phyloP scores from a whole-genome alignment of 2,888 invertebrate species.

The Chymomyza caudatula region DNA sequence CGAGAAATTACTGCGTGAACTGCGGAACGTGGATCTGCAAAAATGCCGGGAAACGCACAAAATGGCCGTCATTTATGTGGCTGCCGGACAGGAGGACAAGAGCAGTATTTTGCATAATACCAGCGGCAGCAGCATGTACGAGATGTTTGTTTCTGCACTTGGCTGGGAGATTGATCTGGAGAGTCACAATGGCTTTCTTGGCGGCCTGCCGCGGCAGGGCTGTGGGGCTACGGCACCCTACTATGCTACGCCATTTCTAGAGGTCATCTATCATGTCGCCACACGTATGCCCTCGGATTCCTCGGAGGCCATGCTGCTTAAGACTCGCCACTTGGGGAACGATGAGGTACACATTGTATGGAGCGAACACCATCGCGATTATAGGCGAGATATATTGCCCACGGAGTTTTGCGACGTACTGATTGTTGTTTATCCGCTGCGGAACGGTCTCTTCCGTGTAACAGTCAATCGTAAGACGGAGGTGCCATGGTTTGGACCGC shows the following conservation, averaged over 20 bases:
- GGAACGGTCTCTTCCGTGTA: constrained; percentile 90
- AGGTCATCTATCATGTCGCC: constrained; percentile 97
- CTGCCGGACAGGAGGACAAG: constrained; percentile 97
- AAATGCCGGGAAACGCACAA: constrained; percentile 96
- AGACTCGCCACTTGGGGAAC: constrained; percentile 97
- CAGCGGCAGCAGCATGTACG: constrained; percentile 95
- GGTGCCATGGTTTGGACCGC: constrained; percentile 95
- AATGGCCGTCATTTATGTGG: constrained; percentile 98
- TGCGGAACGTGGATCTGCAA: constrained; percentile 95
- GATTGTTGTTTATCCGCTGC: constrained; percentile 95
- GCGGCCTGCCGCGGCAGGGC: constrained; percentile 93
- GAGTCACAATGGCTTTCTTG: constrained; percentile 95
- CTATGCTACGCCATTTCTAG: constrained; percentile 93
- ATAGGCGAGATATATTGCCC: constrained; percentile 96
- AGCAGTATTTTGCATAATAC: constrained; percentile 92
- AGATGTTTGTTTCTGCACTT: constrained; percentile 85
- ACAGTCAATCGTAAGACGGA: constrained; percentile 92
- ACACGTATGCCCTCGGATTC: constrained; percentile 96
- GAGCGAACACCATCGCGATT: constrained; percentile 98
- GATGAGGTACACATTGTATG: constrained; percentile 99
- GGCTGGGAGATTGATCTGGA: constrained; percentile 91
- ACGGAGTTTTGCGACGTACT: constrained; percentile 99
- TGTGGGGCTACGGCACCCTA: constrained; percentile 96
- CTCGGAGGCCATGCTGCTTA: constrained; percentile 91
- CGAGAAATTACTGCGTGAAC: constrained; percentile 91